These are phyloP conservation scores for Bugulina stolonifera DNA, from an alignment of 2,888 invertebrate genomes.

Conservation along the genomic window DNA sequence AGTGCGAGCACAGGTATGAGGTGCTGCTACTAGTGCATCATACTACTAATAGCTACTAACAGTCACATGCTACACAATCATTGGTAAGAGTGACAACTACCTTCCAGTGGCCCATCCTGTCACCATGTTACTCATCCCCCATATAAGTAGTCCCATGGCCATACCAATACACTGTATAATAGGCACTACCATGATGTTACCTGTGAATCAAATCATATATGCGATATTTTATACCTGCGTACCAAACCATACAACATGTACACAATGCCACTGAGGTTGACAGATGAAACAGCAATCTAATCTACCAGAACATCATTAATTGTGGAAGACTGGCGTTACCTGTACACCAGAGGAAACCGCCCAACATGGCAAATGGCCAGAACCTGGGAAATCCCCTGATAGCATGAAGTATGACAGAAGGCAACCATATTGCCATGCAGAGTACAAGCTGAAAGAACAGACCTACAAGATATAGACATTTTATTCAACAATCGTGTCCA, in stretches of 20 bases:
- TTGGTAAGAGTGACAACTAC: constrained; percentile 33
- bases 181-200: constrained; percentile 55
- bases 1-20: too few species aligned
- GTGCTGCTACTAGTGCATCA: too few species aligned
- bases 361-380: constrained; percentile 55
- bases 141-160: constrained; percentile 55
- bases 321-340: constrained; percentile 39
- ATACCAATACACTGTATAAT: constrained; percentile 55
- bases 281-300: too few species aligned
- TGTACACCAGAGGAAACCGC: constrained; percentile 55
- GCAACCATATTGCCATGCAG: constrained; percentile 50
- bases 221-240: not conserved
- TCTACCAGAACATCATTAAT: too few species aligned
- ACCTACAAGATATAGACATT: constrained; percentile 48
- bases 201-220: constrained; percentile 35
- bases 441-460: constrained; percentile 57
- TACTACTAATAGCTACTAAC: too few species aligned
- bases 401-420: constrained; percentile 50
- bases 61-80: too few species aligned
- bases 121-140: constrained; percentile 55
- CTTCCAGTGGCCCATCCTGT: constrained; percentile 55
- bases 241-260: not conserved
- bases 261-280: not conserved
- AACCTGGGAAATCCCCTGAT: constrained; percentile 49
- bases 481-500: too few species aligned